A percentile compares a stretch with the other conserved stretches of the same genome.
Evolutionary conservation across 2,888 invertebrate genomes (phyloP).

Genomic region (Eupithecia tripunctaria): DNA sequence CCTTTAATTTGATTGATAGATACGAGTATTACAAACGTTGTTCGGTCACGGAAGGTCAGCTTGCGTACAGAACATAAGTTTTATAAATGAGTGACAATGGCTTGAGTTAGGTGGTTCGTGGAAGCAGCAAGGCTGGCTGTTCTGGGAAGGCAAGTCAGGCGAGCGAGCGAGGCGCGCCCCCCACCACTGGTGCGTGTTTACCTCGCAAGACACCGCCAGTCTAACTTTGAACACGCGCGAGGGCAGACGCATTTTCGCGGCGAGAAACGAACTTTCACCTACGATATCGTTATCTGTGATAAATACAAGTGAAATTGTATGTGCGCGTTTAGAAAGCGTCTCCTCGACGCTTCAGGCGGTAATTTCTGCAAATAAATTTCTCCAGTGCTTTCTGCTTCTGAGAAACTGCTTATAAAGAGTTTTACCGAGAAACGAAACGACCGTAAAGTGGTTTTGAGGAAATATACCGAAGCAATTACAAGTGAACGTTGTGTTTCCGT

Average conservation of each 20-base stretch:
- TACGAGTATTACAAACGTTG: conserved; percentile 53
- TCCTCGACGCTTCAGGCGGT: conserved; percentile 67
- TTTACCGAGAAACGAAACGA: conserved; percentile 80
- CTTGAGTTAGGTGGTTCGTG: conserved; percentile 73
- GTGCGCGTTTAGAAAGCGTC: conserved; percentile 78
- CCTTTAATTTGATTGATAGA: conserved; percentile 64
- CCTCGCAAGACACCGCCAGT: conserved; percentile 61
- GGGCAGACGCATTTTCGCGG: conserved; percentile 59
- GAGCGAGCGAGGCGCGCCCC: conserved; percentile 49
- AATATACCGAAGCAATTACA: conserved; percentile 75
- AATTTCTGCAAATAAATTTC: conserved; percentile 82
- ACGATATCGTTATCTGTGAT: conserved; percentile 80
- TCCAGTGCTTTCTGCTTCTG: conserved; percentile 77
- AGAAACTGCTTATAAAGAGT: conserved; percentile 82
- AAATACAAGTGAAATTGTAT: conserved; percentile 81
- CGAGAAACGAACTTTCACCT: conserved; percentile 80
- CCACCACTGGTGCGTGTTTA: conserved; percentile 46
- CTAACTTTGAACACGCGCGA: conserved; percentile 65
- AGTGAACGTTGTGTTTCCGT: conserved; percentile 80
- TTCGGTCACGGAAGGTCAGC: conserved; percentile 62
- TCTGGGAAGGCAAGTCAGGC: conserved; percentile 70
- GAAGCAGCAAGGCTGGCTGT: conserved; percentile 79
- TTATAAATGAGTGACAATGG: conserved; percentile 83
- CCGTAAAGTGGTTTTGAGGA: conserved; percentile 82
- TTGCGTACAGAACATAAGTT: conserved; percentile 66